A percentile compares a stretch with the other conserved stretches of the same genome.
These are phyloP conservation scores for Nematolebias whitei DNA, from an alignment of 2,113 vertebrate genomes.

Conservation along the genomic window DNA sequence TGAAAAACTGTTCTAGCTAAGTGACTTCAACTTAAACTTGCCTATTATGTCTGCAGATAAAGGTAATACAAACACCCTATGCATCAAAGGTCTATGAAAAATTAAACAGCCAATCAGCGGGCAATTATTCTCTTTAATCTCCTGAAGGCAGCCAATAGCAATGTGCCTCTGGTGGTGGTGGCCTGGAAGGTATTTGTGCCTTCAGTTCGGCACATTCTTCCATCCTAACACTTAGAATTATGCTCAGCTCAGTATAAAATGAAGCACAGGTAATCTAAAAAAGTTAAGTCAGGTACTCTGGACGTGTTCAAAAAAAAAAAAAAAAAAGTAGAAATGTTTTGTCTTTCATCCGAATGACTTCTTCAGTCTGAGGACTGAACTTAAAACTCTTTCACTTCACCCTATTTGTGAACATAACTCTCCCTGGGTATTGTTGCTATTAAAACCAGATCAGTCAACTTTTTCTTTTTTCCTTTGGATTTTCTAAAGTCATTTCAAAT, in stretches of 20 bases:
- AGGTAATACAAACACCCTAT: slow-evolving; percentile 73
- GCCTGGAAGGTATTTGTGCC: slow-evolving; percentile 69
- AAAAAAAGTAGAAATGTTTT: too few relatives aligned
- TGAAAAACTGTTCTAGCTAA: slow-evolving; percentile 64
- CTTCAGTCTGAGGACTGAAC: too few relatives aligned
- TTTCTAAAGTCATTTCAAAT: slow-evolving; percentile 33
- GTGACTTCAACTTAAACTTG: slow-evolving; percentile 69
- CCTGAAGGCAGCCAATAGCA: slow-evolving; percentile 82
- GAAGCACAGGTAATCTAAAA: slow-evolving; percentile 70
- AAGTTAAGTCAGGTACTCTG: too few relatives aligned
- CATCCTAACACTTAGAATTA: slow-evolving; percentile 78
- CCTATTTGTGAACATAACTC: slow-evolving; percentile 39
- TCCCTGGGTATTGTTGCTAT: slow-evolving; percentile 38
- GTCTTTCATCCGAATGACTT: too few relatives aligned
- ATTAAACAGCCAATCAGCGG: slow-evolving; percentile 83
- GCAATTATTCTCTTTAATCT: slow-evolving; percentile 86
- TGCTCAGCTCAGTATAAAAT: slow-evolving; percentile 72
- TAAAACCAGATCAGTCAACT: slow-evolving; percentile 44
- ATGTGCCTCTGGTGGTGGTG: slow-evolving; percentile 71
- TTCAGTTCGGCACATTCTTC: slow-evolving; percentile 58
- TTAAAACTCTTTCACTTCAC: slow-evolving; percentile 57
- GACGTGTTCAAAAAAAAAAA: too few relatives aligned
- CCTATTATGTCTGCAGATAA: slow-evolving; percentile 75
- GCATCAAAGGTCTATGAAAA: slow-evolving; percentile 80
- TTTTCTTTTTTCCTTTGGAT: slow-evolving; percentile 43